These are phyloP conservation scores for Podarcis cretensis DNA, from an alignment of 2,113 vertebrate species.

Conservation along the genomic window DNA sequence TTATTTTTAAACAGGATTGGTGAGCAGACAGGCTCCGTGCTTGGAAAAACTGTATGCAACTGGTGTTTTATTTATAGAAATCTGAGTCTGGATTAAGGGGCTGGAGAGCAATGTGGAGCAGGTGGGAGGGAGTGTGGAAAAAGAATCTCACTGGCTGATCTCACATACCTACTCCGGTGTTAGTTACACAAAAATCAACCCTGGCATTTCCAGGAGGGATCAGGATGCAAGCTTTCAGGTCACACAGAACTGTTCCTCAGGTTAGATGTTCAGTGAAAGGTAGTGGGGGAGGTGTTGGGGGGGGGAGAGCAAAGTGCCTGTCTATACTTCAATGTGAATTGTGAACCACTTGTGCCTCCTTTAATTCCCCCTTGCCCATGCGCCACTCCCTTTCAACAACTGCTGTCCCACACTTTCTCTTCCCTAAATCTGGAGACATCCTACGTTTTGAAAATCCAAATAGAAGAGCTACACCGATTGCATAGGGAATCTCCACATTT, in stretches of 20 bases:
- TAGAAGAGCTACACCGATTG: no score
- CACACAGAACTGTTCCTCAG: not conserved
- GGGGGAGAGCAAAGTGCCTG: no score
- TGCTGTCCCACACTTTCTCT: no score
- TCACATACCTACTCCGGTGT: not conserved
- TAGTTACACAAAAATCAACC: not conserved
- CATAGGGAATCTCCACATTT: no score
- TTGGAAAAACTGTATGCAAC: slow-evolving; percentile 11
- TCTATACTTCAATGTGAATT: no score
- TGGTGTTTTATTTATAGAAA: slow-evolving; percentile 45
- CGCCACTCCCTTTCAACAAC: no score
- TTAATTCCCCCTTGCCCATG: no score
- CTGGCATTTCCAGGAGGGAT: not conserved
- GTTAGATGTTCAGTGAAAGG: not conserved
- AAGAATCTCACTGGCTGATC: not conserved
- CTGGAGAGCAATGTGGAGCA: slow-evolving; percentile 32
- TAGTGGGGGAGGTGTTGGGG: not conserved
- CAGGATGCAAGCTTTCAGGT: not conserved
- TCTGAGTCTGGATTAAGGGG: not conserved
- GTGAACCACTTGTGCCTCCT: no score
- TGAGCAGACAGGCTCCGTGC: not conserved
- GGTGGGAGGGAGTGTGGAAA: slow-evolving; percentile 1
- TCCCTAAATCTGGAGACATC: no score
- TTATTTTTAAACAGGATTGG: not conserved
- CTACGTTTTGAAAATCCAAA: no score